These are phyloP conservation scores for Eumeta japonica DNA, from an alignment of 1,140 invertebrate species.

Conservation along the genomic window DNA sequence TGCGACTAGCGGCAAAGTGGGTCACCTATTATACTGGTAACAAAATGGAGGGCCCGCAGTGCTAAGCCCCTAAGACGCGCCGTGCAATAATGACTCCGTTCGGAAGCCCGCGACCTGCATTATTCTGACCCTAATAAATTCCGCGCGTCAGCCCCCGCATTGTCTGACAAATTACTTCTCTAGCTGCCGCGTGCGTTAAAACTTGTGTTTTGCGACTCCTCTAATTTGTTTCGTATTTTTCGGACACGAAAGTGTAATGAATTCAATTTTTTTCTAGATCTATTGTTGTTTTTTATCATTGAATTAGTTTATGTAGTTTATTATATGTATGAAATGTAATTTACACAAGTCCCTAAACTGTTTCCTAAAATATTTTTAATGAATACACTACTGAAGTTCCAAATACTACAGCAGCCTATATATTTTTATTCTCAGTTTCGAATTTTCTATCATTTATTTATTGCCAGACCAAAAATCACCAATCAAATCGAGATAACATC, in stretches of 20 bases:
- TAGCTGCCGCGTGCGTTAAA: constrained; percentile 47
- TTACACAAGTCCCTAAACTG: no score
- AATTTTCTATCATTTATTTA: no score
- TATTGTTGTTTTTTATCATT: no score
- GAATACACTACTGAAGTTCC: no score
- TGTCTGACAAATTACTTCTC: constrained; percentile 46
- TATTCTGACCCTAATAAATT: constrained; percentile 57
- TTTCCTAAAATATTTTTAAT: no score
- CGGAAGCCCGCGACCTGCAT: constrained; percentile 48
- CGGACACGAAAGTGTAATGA: no score
- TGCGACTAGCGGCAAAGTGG: constrained; percentile 39
- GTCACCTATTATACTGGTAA: constrained; percentile 51
- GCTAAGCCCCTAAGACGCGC: constrained; percentile 27
- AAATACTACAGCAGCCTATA: no score
- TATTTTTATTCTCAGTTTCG: no score
- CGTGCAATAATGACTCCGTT: constrained; percentile 48
- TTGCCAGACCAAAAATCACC: no score
- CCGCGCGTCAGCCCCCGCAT: constrained; percentile 46
- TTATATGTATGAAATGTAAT: no score
- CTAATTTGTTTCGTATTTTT: not conserved
- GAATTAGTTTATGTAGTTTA: no score
- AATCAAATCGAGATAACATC: no score
- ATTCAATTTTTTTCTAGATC: not conserved
- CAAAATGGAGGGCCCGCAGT: constrained; percentile 29
- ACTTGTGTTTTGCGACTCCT: constrained; percentile 23